Percentiles rank a stretch among this genome's conserved stretches.
Evolutionary conservation across 2,888 invertebrate genomes (phyloP).

Genomic region (Sarcophaga subvicina): DNA sequence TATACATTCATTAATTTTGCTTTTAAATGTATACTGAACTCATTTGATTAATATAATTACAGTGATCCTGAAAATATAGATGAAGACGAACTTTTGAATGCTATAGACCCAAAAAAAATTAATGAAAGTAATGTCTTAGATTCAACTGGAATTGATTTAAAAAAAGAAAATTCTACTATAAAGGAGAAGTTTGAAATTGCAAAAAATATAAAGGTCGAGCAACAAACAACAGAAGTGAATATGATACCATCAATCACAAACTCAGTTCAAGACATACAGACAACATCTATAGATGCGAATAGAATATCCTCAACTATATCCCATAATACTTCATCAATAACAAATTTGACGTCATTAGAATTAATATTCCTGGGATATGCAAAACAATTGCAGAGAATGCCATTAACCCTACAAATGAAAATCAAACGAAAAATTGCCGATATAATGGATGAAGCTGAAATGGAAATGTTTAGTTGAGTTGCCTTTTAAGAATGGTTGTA

Average conservation of each 20-base stretch:
- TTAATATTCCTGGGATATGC: conserved; percentile 72
- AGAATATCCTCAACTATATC: neutral
- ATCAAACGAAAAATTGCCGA: conserved; percentile 71
- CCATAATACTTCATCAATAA: conserved; percentile 38
- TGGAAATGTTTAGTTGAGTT: conserved; percentile 56
- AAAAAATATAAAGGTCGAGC: neutral
- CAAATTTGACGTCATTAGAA: conserved; percentile 68
- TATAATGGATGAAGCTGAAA: conserved; percentile 71
- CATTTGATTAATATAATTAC: neutral
- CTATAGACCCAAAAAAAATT: conserved; percentile 16
- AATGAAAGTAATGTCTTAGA: neutral
- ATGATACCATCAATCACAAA: neutral
- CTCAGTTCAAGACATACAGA: neutral
- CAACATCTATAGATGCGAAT: neutral
- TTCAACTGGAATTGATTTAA: neutral
- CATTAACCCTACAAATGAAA: conserved; percentile 65
- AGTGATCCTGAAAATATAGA: conserved; percentile 36
- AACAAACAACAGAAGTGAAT: neutral
- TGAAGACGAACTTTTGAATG: conserved; percentile 49
- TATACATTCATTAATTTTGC: neutral
- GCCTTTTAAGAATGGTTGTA: neutral
- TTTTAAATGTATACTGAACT: neutral
- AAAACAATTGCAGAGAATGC: conserved; percentile 71
- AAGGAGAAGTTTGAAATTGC: neutral
- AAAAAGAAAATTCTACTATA: neutral